Conservation (phyloP, 2,113 vertebrate genomes). For the Oreochromis tanganicae region DNA sequence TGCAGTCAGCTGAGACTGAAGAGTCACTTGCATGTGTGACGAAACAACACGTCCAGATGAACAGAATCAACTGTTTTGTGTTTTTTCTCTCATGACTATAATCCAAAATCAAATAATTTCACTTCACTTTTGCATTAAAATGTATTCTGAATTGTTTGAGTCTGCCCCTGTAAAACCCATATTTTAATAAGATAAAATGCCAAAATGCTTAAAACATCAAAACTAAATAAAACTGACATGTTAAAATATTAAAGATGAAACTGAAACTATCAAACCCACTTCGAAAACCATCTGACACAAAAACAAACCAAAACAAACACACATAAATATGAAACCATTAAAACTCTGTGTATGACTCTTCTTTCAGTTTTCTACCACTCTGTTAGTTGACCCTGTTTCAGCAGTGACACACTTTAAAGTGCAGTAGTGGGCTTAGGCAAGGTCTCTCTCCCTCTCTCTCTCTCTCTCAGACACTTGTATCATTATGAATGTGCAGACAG, state of each 20-base stretch:
- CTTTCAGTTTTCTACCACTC: background rate
- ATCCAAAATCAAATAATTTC: background rate
- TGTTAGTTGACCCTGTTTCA: background rate
- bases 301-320: background rate
- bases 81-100: accelerated
- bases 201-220: background rate
- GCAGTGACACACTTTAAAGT: background rate
- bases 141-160: accelerated
- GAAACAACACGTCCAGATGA: background rate
- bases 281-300: background rate
- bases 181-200: background rate
- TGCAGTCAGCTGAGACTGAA: accelerated
- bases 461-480: background rate
- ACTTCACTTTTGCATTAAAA: background rate
- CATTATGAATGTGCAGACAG: background rate
- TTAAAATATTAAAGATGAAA: background rate
- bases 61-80: background rate
- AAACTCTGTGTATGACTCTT: background rate
- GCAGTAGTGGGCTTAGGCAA: background rate
- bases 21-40: background rate
- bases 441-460: background rate
- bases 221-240: background rate
- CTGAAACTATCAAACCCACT: background rate
- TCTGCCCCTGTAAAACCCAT: background rate
- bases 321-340: background rate